Percentiles rank a stretch among this genome's conserved stretches.
Conservation (phyloP, 2,113 vertebrate genomes). For the Theristicus caerulescens region DNA sequence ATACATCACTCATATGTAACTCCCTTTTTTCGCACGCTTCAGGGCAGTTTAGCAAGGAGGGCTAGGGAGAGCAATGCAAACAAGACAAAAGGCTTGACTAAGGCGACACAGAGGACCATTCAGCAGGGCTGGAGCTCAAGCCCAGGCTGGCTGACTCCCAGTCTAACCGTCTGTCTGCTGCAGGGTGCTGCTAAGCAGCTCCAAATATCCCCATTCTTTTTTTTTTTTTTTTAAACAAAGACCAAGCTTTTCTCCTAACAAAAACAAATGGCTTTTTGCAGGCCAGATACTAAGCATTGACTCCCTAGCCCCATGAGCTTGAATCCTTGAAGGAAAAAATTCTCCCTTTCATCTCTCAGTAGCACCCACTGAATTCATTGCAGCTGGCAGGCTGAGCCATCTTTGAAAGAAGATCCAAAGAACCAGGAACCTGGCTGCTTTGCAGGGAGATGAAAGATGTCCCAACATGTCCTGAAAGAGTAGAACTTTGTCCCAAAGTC, state of each 20-base stretch:
- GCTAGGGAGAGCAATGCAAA: background rate
- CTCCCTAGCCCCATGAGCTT: background rate
- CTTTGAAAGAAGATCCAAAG: constrained; percentile 40
- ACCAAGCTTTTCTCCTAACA: background rate
- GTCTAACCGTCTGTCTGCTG: background rate
- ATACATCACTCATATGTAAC: background rate
- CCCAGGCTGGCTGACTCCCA: constrained; percentile 15
- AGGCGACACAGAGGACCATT: background rate
- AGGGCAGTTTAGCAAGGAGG: background rate
- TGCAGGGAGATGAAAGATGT: constrained; percentile 32
- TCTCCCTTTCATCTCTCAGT: background rate
- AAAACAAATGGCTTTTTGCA: background rate
- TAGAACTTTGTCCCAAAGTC: background rate
- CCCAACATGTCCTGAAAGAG: background rate
- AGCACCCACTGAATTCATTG: background rate
- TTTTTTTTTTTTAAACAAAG: background rate
- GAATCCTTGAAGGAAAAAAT: background rate
- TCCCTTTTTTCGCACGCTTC: background rate
- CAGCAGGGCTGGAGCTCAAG: background rate
- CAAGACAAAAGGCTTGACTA: background rate
- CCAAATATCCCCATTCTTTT: background rate
- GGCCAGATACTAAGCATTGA: background rate
- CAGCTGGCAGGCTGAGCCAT: background rate
- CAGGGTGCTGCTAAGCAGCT: background rate
- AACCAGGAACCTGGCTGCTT: background rate